These are phyloP conservation scores for Echinarachnius parma DNA, from an alignment of 53 echinoderm and acorn worm species.

Conservation along the genomic window DNA sequence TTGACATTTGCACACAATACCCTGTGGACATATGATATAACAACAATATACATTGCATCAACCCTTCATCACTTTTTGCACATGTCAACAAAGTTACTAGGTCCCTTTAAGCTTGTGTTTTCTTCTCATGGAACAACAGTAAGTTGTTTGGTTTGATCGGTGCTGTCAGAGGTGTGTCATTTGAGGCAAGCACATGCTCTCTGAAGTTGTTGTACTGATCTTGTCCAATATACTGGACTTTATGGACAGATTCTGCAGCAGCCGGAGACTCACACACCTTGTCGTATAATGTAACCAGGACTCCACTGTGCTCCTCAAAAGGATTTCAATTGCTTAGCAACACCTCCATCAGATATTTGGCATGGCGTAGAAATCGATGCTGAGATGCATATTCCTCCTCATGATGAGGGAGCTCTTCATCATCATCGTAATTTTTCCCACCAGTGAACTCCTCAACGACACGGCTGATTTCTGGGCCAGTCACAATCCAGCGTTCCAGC, in stretches of 20 bases:
- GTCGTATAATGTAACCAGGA: constrained; percentile 20
- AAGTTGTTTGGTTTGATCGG: too few relatives aligned
- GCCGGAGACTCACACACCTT: constrained; percentile 32
- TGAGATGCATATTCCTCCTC: too few relatives aligned
- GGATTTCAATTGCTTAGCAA: constrained; percentile 32
- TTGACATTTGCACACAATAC: too few relatives aligned
- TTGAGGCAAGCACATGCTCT: constrained; percentile 33
- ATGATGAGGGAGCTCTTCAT: constrained; percentile 10
- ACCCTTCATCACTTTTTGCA: too few relatives aligned
- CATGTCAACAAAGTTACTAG: too few relatives aligned
- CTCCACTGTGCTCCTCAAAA: constrained; percentile 24
- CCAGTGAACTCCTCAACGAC: constrained; percentile 21
- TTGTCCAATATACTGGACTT: constrained; percentile 26
- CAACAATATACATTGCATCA: too few relatives aligned
- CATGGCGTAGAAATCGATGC: too few relatives aligned
- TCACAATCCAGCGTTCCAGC: not conserved
- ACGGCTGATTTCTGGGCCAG: constrained; percentile 15
- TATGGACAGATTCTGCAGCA: constrained; percentile 17
- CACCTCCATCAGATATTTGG: too few relatives aligned
- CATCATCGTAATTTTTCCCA: not conserved
- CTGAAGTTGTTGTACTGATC: constrained; percentile 33
- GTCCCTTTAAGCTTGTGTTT: too few relatives aligned
- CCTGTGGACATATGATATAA: too few relatives aligned
- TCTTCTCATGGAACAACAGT: too few relatives aligned
- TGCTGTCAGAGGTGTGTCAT: constrained; percentile 30